Evolutionary conservation across 2,888 invertebrate species (phyloP), one percentile per base, ranked within the genome.

Genomic region (Drosophila infuscata): DNA sequence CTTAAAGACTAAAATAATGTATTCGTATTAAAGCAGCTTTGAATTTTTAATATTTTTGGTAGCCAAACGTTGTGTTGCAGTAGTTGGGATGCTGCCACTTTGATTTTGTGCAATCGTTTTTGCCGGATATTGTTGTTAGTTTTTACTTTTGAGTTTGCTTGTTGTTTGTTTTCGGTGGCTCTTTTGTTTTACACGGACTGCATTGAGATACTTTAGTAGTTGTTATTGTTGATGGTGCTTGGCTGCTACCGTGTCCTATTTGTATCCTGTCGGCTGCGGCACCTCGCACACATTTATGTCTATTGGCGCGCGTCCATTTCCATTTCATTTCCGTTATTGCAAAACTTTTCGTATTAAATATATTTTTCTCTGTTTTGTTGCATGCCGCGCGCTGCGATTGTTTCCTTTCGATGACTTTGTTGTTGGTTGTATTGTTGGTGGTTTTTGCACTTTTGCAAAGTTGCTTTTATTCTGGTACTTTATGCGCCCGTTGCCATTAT

Each of bases 261-360:
- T 85, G 88, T 78, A 85, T 88, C 88, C 85, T 83, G 84, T 83
- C 81, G 77, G 68, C 70, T 58, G 70, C 74, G 72, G 68, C 81
- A 81, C 76, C 81, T 82, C 82, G 64, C 74, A 74, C 77, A 82
- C 81, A 82, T 88, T 88, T 88, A 88, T 85, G 88, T 87, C 88
- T 88, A 88, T 88, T 88, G 88, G 88, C 88, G 89, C 83, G 87
- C 87, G 88, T 87, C 88, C 88, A 88, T 88, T 88, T 88, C 88
- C 88, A 88, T 88, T 88, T 88, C 87, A 87, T 88, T 88, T 88
- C 88, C 87, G 87, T 88, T 88, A 88, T 88, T 88, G 87, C 88
- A 88, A 88, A 88, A 88, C 83, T 88, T 88, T 88, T 88, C 87
- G 83, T 88, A 88, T 88, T 88, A 88, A 88, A 88, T 88, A 88